Percentiles rank a stretch among this genome's conserved stretches.
Evolutionary conservation across 1,140 invertebrate genomes (phyloP).

Genomic region (Tetragnatha versicolor): DNA sequence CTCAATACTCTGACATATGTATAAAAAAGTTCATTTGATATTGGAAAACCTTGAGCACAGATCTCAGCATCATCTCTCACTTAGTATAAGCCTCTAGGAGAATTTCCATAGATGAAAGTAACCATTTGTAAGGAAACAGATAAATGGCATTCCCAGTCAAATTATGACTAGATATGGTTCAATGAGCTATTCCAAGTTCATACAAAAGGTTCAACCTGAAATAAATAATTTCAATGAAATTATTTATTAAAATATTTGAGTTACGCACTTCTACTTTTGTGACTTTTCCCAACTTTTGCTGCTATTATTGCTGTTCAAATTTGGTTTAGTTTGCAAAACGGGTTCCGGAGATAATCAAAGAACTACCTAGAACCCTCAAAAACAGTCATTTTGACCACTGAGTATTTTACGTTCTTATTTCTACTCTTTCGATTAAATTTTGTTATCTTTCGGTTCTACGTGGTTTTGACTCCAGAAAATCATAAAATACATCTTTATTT

Average conservation of each 20-base stretch:
- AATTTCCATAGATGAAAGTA: conserved; percentile 1
- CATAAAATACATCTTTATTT: no score
- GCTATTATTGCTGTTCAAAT: no score
- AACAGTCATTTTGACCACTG: no score
- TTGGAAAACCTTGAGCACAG: conserved; percentile 30
- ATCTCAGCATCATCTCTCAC: conserved; percentile 13
- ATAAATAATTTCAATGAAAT: background rate
- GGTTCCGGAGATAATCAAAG: no score
- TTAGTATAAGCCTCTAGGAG: conserved; percentile 3
- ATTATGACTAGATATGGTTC: conserved; percentile 43
- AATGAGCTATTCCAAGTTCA: conserved; percentile 39
- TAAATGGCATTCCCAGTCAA: conserved; percentile 46
- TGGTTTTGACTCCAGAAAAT: no score
- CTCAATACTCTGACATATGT: background rate
- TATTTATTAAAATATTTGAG: background rate
- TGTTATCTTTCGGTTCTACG: no score
- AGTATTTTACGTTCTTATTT: no score
- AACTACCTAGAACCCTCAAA: no score
- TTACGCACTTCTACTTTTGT: no score
- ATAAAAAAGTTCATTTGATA: conserved; percentile 30
- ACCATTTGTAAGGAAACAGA: conserved; percentile 1
- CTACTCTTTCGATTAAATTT: no score
- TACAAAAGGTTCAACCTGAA: conserved; percentile 26
- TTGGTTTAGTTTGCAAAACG: no score
- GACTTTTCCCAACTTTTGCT: no score